Conservation (phyloP, 2,113 vertebrate species). For the Aleadryas rufinucha region DNA sequence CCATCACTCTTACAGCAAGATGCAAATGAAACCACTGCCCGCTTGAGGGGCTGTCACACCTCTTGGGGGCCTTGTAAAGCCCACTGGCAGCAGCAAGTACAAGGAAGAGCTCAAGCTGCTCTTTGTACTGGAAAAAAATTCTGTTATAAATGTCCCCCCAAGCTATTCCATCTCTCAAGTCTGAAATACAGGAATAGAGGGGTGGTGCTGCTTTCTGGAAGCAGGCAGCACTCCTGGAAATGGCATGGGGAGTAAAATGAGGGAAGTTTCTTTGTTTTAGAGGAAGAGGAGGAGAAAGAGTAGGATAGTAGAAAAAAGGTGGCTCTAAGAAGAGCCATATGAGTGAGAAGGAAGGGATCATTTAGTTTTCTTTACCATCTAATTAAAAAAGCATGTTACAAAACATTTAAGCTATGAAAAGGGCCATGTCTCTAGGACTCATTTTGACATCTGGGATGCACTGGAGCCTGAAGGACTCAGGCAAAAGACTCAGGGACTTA, state of each 20-base stretch:
- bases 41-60: neutral
- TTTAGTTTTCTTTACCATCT: neutral
- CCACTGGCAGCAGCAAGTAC: neutral
- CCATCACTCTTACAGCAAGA: neutral
- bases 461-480: neutral
- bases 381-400: neutral
- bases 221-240: neutral
- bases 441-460: neutral
- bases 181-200: neutral
- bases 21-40: neutral
- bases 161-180: neutral
- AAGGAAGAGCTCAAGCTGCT: neutral
- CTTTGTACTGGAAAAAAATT: neutral
- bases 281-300: neutral
- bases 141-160: neutral
- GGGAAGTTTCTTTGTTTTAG: neutral
- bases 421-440: neutral
- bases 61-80: neutral
- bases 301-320: neutral
- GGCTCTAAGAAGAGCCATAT: neutral
- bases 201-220: neutral
- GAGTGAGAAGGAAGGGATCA: neutral
- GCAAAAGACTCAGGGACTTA: neutral
- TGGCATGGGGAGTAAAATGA: rapidly evolving
- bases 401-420: neutral